Conservation (phyloP, 2,797 vertebrate genomes). For the Gobionotothen gibberifrons region DNA sequence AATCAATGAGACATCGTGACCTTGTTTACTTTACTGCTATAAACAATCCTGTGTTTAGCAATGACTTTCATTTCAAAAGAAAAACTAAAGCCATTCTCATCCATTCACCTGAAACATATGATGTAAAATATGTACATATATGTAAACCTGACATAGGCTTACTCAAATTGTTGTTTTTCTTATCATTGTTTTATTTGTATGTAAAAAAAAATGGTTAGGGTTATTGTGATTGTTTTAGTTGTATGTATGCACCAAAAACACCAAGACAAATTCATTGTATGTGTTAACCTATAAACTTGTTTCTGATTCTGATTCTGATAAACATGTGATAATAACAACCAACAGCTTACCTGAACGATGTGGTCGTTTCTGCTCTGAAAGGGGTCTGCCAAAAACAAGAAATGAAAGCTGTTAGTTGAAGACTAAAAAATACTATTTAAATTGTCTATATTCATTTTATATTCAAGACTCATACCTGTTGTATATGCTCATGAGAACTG, state of each 20-base stretch:
- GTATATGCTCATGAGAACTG: constrained; percentile 85
- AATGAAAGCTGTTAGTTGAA: constrained; percentile 26
- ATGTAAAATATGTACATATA: background rate
- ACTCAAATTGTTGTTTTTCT: background rate
- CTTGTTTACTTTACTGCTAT: constrained; percentile 19
- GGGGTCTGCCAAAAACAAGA: constrained; percentile 70
- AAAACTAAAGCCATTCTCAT: background rate
- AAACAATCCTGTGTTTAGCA: constrained; percentile 29
- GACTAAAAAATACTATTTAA: background rate
- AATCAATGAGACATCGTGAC: background rate
- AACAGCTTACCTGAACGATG: constrained; percentile 82
- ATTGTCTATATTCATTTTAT: background rate
- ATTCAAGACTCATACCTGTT: constrained; percentile 74
- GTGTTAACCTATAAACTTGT: no score
- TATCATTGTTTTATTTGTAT: no score
- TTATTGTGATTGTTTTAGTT: no score
- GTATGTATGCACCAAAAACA: no score
- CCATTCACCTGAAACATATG: background rate
- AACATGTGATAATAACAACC: constrained; percentile 21
- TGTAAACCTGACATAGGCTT: background rate
- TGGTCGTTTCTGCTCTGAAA: constrained; percentile 79
- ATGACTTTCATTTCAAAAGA: background rate
- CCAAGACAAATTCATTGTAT: no score
- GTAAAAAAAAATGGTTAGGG: no score
- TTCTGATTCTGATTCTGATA: background rate